phyloP scores from a whole-genome alignment of 1,140 invertebrate species.

The Brachionus koreanus region DNA sequence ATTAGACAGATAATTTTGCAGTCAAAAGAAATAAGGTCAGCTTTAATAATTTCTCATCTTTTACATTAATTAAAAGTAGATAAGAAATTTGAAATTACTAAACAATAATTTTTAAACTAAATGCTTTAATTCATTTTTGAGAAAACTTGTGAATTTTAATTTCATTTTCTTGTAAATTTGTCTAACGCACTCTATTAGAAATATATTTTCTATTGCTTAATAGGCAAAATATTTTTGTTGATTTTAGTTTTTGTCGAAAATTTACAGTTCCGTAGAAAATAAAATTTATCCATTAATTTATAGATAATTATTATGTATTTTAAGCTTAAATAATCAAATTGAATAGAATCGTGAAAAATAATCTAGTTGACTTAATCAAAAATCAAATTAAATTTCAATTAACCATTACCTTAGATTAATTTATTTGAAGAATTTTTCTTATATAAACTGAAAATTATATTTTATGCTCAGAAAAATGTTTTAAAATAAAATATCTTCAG shows the following conservation, averaged over 20 bases:
- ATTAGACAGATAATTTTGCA: neutral
- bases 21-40: neutral
- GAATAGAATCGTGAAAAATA: neutral
- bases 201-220: neutral
- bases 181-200: neutral
- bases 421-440: neutral
- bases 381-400: neutral
- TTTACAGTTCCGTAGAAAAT: neutral
- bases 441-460: too few species aligned
- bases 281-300: neutral
- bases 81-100: neutral
- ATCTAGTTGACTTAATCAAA: neutral
- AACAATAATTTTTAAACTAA: neutral
- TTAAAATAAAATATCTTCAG: too few species aligned
- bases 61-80: slow-evolving; percentile 1
- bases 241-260: neutral
- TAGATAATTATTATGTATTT: neutral
- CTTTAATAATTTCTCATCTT: neutral
- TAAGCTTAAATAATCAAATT: neutral
- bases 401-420: neutral
- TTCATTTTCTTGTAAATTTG: neutral
- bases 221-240: too few species aligned
- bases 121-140: neutral
- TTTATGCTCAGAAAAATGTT: too few species aligned
- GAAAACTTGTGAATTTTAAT: neutral